These are phyloP conservation scores for Caenorhabditis sp. DNA, from an alignment of 2,888 invertebrate species.

Conservation along the genomic window DNA sequence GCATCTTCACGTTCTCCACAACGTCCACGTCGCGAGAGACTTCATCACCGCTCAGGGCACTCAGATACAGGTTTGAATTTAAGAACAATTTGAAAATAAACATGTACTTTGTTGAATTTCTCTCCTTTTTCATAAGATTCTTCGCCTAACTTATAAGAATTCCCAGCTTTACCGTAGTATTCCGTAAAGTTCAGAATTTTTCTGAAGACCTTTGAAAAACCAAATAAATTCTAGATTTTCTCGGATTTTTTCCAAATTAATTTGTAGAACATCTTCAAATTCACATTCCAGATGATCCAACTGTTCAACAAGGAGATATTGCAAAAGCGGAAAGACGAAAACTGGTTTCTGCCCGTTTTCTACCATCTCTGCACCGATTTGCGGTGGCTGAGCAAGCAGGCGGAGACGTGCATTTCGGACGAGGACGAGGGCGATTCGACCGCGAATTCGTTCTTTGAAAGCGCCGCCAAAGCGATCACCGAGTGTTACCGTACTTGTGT, in stretches of 20 bases:
- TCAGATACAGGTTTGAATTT: too few relatives aligned
- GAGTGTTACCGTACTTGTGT: constrained; percentile 76
- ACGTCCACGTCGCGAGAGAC: constrained; percentile 61
- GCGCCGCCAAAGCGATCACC: constrained; percentile 72
- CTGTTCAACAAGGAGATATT: constrained; percentile 83
- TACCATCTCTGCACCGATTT: constrained; percentile 91
- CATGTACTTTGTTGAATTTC: too few relatives aligned
- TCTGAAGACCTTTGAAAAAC: too few relatives aligned
- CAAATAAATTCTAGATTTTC: neutral
- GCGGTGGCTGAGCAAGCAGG: constrained; percentile 83
- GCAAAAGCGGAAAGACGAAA: constrained; percentile 90
- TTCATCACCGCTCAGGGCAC: constrained; percentile 64
- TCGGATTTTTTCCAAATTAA: too few relatives aligned
- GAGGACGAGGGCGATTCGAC: constrained; percentile 64
- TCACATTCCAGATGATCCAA: constrained; percentile 71
- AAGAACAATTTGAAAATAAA: neutral
- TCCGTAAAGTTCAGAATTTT: too few relatives aligned
- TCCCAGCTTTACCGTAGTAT: too few relatives aligned
- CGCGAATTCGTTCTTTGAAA: constrained; percentile 68
- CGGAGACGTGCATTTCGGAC: constrained; percentile 61
- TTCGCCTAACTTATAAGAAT: too few relatives aligned
- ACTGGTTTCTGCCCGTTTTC: constrained; percentile 96
- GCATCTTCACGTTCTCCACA: constrained; percentile 70
- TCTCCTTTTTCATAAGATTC: too few relatives aligned
- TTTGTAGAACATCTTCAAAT: too few relatives aligned